Conservation (phyloP, 2,113 vertebrate species). For the Lampris megalopsis region DNA sequence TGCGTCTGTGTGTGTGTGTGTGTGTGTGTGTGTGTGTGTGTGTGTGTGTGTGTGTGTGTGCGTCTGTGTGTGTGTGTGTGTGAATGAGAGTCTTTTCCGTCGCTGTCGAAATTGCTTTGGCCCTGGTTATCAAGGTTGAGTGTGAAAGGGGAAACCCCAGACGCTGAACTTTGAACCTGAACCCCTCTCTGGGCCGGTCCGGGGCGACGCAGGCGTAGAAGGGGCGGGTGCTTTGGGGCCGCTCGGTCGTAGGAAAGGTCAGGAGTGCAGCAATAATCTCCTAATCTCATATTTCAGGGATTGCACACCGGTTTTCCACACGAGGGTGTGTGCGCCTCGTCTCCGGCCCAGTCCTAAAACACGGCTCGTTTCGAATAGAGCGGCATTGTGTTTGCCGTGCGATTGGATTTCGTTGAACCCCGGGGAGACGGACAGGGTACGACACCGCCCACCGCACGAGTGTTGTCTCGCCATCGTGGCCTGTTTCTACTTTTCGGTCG, state of each 20-base stretch:
- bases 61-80: conserved; percentile 15
- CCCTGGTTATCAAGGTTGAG: conserved; percentile 62
- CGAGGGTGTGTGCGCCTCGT: conserved; percentile 12
- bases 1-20: conserved; percentile 6
- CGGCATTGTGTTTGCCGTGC: not conserved
- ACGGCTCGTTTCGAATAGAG: conserved; percentile 13
- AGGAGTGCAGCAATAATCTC: conserved; percentile 55
- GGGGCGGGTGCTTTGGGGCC: conserved; percentile 48
- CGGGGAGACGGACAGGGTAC: not conserved
- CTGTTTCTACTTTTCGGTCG: no score
- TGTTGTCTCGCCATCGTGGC: no score
- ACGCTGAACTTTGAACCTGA: conserved; percentile 57
- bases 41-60: not conserved
- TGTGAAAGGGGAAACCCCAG: conserved; percentile 73
- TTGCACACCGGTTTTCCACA: conserved; percentile 12
- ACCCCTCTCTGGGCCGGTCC: conserved; percentile 48
- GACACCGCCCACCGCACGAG: no score
- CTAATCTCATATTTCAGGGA: conserved; percentile 64
- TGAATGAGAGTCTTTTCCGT: not conserved
- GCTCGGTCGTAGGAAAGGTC: conserved; percentile 48
- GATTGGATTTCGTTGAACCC: conserved; percentile 19
- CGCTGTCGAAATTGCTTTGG: conserved; percentile 57
- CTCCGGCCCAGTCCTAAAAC: conserved; percentile 8
- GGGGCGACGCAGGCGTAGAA: conserved; percentile 59
- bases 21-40: conserved; percentile 3